Evolutionary conservation across 2,888 invertebrate genomes (phyloP).

Genomic region (Phaedon cochleariae): DNA sequence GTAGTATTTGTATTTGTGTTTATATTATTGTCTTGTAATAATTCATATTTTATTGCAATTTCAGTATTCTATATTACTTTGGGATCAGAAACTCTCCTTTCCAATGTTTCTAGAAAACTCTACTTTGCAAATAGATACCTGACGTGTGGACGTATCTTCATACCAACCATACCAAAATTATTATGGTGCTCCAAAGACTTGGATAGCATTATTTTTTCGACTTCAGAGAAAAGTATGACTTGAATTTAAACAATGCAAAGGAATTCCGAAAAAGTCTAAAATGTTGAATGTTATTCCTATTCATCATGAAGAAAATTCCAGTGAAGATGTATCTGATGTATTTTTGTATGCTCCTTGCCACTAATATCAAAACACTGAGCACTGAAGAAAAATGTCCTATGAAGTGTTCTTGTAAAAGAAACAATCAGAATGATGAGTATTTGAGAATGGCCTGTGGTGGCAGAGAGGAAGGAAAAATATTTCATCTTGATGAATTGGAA

Average conservation of each 20-base stretch:
- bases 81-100: not conserved
- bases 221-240: not conserved
- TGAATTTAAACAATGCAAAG: not conserved
- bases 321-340: not conserved
- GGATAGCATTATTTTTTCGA: too few relatives aligned
- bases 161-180: too few relatives aligned
- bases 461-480: slow-evolving; percentile 61
- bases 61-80: too few relatives aligned
- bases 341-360: not conserved
- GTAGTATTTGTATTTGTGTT: too few relatives aligned
- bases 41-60: too few relatives aligned
- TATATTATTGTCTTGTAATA: too few relatives aligned
- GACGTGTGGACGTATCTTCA: too few relatives aligned
- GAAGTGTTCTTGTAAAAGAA: slow-evolving; percentile 67
- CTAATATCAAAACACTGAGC: not conserved
- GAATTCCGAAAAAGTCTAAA: not conserved
- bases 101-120: too few relatives aligned
- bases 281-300: not conserved
- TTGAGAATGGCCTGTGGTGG: slow-evolving; percentile 72
- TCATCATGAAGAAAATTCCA: not conserved
- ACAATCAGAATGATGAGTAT: slow-evolving; percentile 63
- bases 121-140: too few relatives aligned
- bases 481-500: slow-evolving; percentile 70
- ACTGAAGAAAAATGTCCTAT: slow-evolving; percentile 42
- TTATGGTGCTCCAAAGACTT: too few relatives aligned